These are phyloP conservation scores for Phoenicopterus ruber DNA, from an alignment of 2,113 vertebrate genomes.

Conservation along the genomic window DNA sequence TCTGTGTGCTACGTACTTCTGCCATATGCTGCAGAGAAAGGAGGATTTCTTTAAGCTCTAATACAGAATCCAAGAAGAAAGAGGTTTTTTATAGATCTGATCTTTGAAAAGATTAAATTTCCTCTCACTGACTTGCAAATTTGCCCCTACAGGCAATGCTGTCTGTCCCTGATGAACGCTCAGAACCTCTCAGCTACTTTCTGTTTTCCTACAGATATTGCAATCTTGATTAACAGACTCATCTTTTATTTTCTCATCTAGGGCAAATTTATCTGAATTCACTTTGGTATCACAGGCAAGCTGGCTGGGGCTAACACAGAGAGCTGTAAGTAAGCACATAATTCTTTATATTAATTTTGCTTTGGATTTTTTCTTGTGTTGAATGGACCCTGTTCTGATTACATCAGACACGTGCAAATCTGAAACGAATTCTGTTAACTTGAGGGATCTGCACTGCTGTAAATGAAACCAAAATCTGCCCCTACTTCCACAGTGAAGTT, in stretches of 20 bases:
- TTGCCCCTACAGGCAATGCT: constrained; percentile 2
- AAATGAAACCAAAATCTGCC: background rate
- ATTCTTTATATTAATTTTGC: background rate
- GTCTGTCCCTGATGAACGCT: background rate
- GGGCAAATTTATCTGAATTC: constrained; percentile 75
- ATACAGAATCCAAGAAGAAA: constrained; percentile 49
- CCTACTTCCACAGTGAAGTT: background rate
- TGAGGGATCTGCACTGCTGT: background rate
- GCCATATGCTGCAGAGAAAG: constrained; percentile 51
- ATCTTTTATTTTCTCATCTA: constrained; percentile 43
- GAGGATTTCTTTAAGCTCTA: constrained; percentile 51
- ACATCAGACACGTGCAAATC: background rate
- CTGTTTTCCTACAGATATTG: constrained; percentile 46
- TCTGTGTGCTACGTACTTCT: background rate
- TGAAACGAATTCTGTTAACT: background rate
- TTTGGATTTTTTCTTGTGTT: background rate
- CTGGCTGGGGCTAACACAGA: constrained; percentile 58
- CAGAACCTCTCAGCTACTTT: constrained; percentile 13
- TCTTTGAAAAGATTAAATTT: constrained; percentile 64
- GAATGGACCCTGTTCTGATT: background rate
- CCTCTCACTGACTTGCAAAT: constrained; percentile 53
- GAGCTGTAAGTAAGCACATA: constrained; percentile 54
- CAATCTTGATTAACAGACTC: constrained; percentile 39
- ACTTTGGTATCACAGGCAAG: constrained; percentile 58
- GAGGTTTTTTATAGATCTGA: constrained; percentile 52